Conservation (phyloP, 2,797 vertebrate genomes). For the Lepilemur septentrionalis region DNA sequence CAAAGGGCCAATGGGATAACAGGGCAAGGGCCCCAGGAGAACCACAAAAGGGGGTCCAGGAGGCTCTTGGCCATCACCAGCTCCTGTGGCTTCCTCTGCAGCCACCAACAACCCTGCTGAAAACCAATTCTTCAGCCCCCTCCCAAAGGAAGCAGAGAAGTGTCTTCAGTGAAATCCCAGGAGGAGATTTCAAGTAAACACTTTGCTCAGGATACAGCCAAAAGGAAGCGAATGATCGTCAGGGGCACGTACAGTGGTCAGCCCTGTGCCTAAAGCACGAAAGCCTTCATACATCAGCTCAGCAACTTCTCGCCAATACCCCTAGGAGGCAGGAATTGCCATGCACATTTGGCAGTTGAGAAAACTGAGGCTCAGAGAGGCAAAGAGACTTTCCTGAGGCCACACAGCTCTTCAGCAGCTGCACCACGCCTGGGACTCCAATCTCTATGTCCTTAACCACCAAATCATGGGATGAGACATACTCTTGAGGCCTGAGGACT, state of each 20-base stretch:
- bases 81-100: background rate
- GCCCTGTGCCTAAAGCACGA: background rate
- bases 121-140: background rate
- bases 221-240: background rate
- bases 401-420: background rate
- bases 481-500: background rate
- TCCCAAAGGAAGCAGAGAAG: background rate
- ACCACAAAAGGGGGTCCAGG: background rate
- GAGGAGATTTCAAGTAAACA: background rate
- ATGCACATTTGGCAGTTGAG: background rate
- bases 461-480: background rate
- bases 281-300: background rate
- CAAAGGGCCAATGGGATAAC: background rate
- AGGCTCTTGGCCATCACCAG: background rate
- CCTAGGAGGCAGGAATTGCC: background rate
- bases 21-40: background rate
- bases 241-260: accelerated
- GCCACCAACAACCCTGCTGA: background rate
- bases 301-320: background rate
- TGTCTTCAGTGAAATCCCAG: background rate
- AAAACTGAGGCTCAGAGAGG: background rate
- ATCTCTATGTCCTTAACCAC: background rate
- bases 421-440: background rate
- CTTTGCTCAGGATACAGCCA: background rate
- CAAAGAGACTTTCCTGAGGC: background rate